Base-by-base conservation (phyloP, 2,888 invertebrate species). In the Amphipoea lucens region DNA sequence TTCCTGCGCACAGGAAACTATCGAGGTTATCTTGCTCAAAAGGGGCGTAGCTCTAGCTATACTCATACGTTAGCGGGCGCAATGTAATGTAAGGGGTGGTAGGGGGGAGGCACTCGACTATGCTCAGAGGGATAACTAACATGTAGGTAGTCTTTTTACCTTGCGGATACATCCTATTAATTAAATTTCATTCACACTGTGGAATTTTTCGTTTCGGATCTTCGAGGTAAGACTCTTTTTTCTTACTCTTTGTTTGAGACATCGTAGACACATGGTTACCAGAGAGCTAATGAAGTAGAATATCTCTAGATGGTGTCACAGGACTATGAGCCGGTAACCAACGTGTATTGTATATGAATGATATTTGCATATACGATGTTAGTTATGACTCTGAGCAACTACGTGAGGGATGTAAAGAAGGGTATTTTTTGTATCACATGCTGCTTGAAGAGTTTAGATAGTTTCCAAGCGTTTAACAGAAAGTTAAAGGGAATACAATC, bases 1-100 rank as follows among this genome's bases (percentile, higher is more conserved):
- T 97, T 97, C 96, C 97, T 97, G 94, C 83, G 91, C 86, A 91
- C 88, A 95, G 96, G 96, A 97, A 96, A 95, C 96, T 93, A 96
- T 97, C 95, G 95, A 96, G 96, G 96, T 97, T 93, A 96, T 95
- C 96, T 87, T 93, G 96, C 90, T 94, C 91, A 87, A 83, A 85
- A 70, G 90, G 62, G 78, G 76, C 85, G 86, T 84, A 85, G 92
- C 78, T 82, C 94, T 94, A 95, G 95, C 95, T 84, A 77, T 94
- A 93, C 90, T 86, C 89, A 83, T 84, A 79, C 79, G 92, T 94
- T 94, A 94, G 94, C 90, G 90, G 92, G 93, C 36, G 70, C 86
- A 93, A 81, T 82, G 92, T 93, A 60, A 92, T 67, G 36, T 7
- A 23, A 5, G 45, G 74, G 71, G 5, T 9, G 84, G 87, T 23